Evolutionary conservation across 2,888 invertebrate species (phyloP), one percentile per base, ranked within the genome.

Genomic region (Tenodera sinensis): DNA sequence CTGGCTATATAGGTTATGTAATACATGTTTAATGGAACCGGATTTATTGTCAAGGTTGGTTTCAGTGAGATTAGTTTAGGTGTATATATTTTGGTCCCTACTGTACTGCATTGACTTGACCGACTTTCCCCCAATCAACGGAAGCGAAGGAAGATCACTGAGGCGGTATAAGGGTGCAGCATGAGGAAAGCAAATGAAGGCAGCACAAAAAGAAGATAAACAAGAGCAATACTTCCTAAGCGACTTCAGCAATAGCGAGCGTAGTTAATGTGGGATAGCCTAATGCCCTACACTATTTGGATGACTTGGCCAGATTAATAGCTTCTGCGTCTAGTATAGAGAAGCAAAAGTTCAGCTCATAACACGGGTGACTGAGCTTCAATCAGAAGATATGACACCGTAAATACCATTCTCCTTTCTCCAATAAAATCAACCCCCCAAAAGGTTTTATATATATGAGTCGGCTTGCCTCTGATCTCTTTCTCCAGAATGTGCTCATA

Each of bases 351-450:
- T 42, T n/a, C 34, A n/a, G 89, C 85, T 89, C 89, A 89, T 89
- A 83, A 28, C 89, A 87, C 83, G 90, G 89, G 83, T 88, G 84
- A 88, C 54, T 89, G 86, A 89, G 84, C 88, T 89, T 89, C 90
- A 88, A 89, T 90, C 90, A 90, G 86, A 88, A 42, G 89, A 88
- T 89, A 90, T 89, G 89, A 89, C 88, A 89, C 84, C 90, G 84
- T 88, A 88, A 90, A 90, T 89, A 88, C 90, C 34, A 88, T 89
- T 89, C 90, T 90, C 89, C 85, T 88, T 87, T 34, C 90, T 85
- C 84, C 89, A 84, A 89, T 90, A 84, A 86, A 83, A 71, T 71
- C 20, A 20, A 20, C 54, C 54, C 8, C 15, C 20, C 4, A 42
- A 14, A 71, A 71, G 54, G 20, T 20, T 71, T 71, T 71, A 14